These are phyloP conservation scores for Salpingus planirostris DNA, from an alignment of 2,888 invertebrate species.

Conservation along the genomic window DNA sequence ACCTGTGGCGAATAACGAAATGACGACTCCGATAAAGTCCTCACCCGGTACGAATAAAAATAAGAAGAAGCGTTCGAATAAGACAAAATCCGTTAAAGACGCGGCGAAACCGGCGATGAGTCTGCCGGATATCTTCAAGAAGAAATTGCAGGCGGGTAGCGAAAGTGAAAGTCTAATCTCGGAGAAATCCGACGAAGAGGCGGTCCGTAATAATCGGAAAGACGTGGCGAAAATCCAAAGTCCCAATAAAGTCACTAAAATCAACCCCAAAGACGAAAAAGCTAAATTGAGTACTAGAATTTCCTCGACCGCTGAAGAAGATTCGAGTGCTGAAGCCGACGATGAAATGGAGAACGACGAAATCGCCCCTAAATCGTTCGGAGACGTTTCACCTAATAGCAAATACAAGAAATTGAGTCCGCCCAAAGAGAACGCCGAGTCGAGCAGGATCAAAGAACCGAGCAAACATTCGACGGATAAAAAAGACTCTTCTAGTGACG, in stretches of 20 bases:
- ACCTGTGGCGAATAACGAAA: conserved; percentile 2
- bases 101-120: conserved; percentile 20
- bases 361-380: conserved; percentile 37
- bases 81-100: not conserved
- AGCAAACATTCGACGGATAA: conserved; percentile 3
- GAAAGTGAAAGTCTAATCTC: conserved; percentile 30
- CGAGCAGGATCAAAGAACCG: conserved; percentile 33
- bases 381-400: conserved; percentile 32
- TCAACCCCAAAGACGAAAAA: conserved; percentile 10
- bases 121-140: conserved; percentile 38
- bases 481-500: not conserved
- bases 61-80: conserved; percentile 5
- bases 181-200: conserved; percentile 35
- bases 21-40: not conserved
- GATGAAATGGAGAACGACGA: conserved; percentile 61
- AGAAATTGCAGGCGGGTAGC: conserved; percentile 27
- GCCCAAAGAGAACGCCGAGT: conserved; percentile 42
- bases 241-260: conserved; percentile 7
- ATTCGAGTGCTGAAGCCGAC: conserved; percentile 57
- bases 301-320: conserved; percentile 47
- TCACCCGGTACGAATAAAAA: conserved; percentile 4
- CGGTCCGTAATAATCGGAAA: conserved; percentile 14
- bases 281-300: conserved; percentile 13
- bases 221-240: conserved; percentile 10
- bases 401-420: conserved; percentile 37